Conservation (phyloP, 2,888 invertebrate genomes). For the Rhagonycha lutea region DNA sequence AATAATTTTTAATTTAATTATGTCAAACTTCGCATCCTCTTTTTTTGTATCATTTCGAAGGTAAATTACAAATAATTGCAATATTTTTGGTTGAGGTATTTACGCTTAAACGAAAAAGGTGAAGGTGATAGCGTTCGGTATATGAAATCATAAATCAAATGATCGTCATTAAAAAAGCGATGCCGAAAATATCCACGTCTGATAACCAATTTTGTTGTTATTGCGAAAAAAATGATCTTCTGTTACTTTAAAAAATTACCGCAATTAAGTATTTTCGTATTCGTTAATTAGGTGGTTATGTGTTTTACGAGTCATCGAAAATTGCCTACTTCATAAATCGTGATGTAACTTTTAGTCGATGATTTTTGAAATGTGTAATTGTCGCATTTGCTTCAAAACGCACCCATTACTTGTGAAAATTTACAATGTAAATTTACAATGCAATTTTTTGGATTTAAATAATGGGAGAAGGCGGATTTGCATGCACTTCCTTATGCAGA, state of each 20-base stretch:
- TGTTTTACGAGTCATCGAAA: neutral
- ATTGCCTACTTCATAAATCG: neutral
- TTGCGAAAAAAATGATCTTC: neutral
- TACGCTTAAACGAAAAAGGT: neutral
- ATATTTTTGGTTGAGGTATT: neutral
- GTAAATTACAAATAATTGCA: neutral
- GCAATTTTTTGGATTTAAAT: neutral
- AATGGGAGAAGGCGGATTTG: neutral
- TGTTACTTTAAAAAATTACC: neutral
- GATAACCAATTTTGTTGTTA: neutral
- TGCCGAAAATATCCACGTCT: neutral
- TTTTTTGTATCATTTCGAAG: neutral
- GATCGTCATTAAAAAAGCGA: neutral
- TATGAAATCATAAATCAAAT: slow-evolving; percentile 1
- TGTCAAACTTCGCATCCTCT: neutral
- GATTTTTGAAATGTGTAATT: neutral
- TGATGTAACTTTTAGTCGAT: neutral
- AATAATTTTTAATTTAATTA: neutral
- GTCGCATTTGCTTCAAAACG: neutral
- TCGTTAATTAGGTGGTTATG: neutral
- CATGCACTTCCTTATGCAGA: neutral
- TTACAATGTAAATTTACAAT: neutral
- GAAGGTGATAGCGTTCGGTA: neutral
- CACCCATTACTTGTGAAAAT: neutral
- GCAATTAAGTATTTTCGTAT: neutral